Conservation (phyloP, 2,888 invertebrate genomes). For the Ophion ventricosus region DNA sequence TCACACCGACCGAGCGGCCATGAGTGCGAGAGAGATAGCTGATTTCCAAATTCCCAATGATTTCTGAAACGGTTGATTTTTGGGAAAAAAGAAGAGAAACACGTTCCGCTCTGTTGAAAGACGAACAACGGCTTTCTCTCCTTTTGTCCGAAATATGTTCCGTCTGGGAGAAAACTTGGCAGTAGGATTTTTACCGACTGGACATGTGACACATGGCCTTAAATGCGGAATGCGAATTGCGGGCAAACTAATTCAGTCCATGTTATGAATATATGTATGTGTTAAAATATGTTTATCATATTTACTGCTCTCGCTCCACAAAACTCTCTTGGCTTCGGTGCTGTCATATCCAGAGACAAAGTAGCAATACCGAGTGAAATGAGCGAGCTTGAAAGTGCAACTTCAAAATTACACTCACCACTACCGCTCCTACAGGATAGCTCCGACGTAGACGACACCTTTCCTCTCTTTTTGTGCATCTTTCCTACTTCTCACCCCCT, state of each 20-base stretch:
- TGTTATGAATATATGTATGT: conserved; percentile 16
- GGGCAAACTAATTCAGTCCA: conserved; percentile 49
- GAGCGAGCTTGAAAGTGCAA: conserved; percentile 38
- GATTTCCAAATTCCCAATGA: no score
- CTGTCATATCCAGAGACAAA: conserved; percentile 49
- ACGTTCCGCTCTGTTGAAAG: no score
- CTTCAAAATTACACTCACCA: conserved; percentile 51
- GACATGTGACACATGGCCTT: no score
- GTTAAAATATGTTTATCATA: background rate
- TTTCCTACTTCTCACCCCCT: no score
- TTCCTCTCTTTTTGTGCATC: background rate
- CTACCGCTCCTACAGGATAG: conserved; percentile 38
- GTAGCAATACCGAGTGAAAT: conserved; percentile 4
- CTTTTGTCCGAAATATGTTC: no score
- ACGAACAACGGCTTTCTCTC: no score
- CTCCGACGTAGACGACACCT: background rate
- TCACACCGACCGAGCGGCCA: no score
- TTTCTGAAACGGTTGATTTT: no score
- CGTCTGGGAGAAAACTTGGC: no score
- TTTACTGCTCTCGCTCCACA: background rate
- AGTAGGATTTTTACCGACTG: no score
- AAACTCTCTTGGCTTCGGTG: conserved; percentile 14
- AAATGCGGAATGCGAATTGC: conserved; percentile 30
- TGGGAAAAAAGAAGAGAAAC: no score
- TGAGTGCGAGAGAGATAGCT: no score